A percentile compares a stretch with the other conserved stretches of the same genome.
Conservation (phyloP, 2,113 vertebrate species). For the Cololabis saira region DNA sequence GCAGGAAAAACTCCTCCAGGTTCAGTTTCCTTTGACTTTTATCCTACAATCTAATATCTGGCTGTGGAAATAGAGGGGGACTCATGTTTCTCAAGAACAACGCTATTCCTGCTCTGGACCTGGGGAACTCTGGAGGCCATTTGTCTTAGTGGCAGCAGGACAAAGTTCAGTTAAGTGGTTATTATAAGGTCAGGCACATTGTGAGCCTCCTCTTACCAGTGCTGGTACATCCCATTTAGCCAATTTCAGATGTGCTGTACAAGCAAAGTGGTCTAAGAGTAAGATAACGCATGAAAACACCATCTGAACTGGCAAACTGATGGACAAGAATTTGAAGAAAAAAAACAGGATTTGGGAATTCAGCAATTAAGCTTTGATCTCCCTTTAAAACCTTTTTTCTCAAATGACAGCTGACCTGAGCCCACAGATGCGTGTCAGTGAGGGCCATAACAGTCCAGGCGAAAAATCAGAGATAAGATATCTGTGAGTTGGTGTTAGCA, state of each 20-base stretch:
- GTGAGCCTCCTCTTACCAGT: not conserved
- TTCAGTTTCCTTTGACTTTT: slow-evolving; percentile 24
- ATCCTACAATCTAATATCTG: slow-evolving; percentile 23
- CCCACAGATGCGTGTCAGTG: no score
- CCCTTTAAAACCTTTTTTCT: not conserved
- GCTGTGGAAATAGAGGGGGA: slow-evolving; percentile 20
- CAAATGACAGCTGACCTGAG: not conserved
- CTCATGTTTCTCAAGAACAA: slow-evolving; percentile 19
- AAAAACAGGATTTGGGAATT: not conserved
- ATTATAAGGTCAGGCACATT: not conserved
- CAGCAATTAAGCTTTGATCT: not conserved
- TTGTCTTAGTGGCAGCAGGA: slow-evolving; percentile 2
- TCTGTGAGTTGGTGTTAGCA: no score
- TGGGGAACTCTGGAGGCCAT: slow-evolving; percentile 26
- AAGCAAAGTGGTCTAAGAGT: not conserved
- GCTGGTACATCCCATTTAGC: not conserved
- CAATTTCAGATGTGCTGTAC: not conserved
- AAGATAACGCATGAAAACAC: not conserved
- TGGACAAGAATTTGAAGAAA: no score
- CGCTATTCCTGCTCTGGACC: slow-evolving; percentile 20
- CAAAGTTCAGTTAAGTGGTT: not conserved
- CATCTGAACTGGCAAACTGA: not conserved
- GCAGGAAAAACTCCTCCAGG: not conserved
- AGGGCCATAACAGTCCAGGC: no score
- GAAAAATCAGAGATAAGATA: no score